Evolutionary conservation across 1,140 invertebrate genomes (phyloP), one percentile per base, ranked within the genome.

Genomic region (Paraescarpia echinospica): DNA sequence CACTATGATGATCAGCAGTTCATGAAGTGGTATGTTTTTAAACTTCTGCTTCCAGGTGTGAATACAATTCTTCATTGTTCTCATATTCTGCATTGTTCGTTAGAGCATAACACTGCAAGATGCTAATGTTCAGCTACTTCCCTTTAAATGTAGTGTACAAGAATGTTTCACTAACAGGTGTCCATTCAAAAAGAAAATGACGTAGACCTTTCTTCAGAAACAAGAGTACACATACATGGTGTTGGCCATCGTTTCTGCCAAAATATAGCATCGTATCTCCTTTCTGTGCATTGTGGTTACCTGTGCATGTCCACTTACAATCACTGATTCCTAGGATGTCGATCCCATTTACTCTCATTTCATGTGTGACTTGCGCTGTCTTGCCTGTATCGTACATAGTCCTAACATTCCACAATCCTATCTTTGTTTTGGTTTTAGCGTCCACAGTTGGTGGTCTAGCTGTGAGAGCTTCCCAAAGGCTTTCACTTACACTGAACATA

Each of bases 321-420:
- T 34, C 51, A n/a, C 33, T 59, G 34, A 92, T 59, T 41, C 33
- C 35, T 77, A 77, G 22, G 59, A 93, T 91, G 35, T 93, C 92
- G n/a, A 93, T 33, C 2, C 92, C 92, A 88, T 93, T 93, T 12
- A 89, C 31, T 77, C 92, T 92, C 92, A 94, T 94, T 91, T 94
- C 93, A 51, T 89, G 5, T 93, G 90, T 93, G 31, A 94, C 89
- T 90, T 93, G 93, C 9, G 92, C 91, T 33, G 92, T 89, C 48
- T 94, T 94, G 0, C 93, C 93, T 22, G 92, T 93, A 91, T 93
- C 93, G 59, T 93, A 94, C 93, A 94, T 92, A 14, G 93, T 94
- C 2, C 93, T 35, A 6, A 92, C 93, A 59, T 94, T 94, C 93
- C 93, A 94, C 18, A 93, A 89, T 89, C 93, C 93, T 35, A 94